Base-by-base conservation (phyloP, 2,888 invertebrate genomes). In the Pachliopta kotzebuea region DNA sequence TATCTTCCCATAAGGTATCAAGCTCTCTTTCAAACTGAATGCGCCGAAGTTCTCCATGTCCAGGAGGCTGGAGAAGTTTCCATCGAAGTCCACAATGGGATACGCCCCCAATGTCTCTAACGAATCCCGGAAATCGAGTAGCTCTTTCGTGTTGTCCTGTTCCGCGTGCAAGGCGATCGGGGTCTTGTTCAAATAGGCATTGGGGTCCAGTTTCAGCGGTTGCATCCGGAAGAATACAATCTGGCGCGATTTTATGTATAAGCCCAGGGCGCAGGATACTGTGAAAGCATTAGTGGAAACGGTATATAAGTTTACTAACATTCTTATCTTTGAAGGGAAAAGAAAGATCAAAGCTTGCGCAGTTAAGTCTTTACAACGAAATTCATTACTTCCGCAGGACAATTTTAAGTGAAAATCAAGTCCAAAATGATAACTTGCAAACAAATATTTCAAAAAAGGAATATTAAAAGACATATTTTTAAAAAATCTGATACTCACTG, bases 1-100 rank as follows among this genome's bases (percentile, higher is more conserved):
- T 23, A 95, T 85, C 68, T 92, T 93, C 62, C 93, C 92, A 66
- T 92, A 92, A 0, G 93, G 90, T 60, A 85, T 77, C 60, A 86
- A 79, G 69, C 93, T 94, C 17, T 90, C 88, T 58, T 90, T 92
- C 57, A 95, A 81, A 76, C 93, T 94, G 70, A 94, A 91, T 2
- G 94, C 95, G 23, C 94, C 95, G 85, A 95, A 93, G 71, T 95
- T 94, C 66, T 94, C 92, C 80, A 94, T 92, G 42, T 92, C 85
- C 24, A 95, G 82, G 24, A 96, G 85, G 65, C 93, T 92, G 0
- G 93, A 90, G 76, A 94, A 95, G 74, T 94, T 94, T 3, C 95
- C 95, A 76, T 95, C 92, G 73, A 94, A 96, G 57, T 93, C 86
- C 50, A 86, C 79, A 11, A 90, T 86, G 0, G 92, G 89, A 53